Conservation (phyloP, 2,888 invertebrate genomes). For the Priocnemis perturbator region DNA sequence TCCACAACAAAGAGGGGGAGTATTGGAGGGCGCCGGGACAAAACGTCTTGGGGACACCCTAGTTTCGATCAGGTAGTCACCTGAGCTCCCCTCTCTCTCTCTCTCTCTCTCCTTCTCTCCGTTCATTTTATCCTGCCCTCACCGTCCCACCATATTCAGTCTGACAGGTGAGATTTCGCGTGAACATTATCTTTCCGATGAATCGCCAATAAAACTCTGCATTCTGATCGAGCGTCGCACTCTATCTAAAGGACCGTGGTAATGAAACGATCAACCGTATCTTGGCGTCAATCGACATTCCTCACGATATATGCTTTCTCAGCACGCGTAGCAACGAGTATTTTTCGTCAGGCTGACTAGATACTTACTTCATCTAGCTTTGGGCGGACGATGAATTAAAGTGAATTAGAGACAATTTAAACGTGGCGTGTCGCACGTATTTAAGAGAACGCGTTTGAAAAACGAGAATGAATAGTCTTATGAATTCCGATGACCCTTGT, state of each 20-base stretch:
- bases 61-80: conserved; percentile 65
- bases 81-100: conserved; percentile 51
- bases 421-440: neutral
- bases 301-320: too few relatives aligned
- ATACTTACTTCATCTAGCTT: conserved; percentile 5
- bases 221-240: too few relatives aligned
- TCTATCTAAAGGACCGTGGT: too few relatives aligned
- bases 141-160: conserved; percentile 22
- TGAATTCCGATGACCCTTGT: neutral
- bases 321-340: too few relatives aligned
- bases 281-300: neutral
- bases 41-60: conserved; percentile 62
- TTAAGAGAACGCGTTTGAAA: neutral
- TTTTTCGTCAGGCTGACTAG: neutral
- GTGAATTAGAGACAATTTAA: conserved; percentile 2
- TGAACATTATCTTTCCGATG: neutral
- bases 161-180: conserved; percentile 17
- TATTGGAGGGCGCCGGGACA: conserved; percentile 38
- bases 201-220: neutral
- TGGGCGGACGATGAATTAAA: neutral
- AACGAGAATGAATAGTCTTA: too few relatives aligned
- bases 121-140: conserved; percentile 32
- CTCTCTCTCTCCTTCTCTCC: conserved; percentile 43
- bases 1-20: conserved; percentile 63
- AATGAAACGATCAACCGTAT: neutral